Conservation (phyloP, 2,888 invertebrate species). For the Dendrolimus houi region DNA sequence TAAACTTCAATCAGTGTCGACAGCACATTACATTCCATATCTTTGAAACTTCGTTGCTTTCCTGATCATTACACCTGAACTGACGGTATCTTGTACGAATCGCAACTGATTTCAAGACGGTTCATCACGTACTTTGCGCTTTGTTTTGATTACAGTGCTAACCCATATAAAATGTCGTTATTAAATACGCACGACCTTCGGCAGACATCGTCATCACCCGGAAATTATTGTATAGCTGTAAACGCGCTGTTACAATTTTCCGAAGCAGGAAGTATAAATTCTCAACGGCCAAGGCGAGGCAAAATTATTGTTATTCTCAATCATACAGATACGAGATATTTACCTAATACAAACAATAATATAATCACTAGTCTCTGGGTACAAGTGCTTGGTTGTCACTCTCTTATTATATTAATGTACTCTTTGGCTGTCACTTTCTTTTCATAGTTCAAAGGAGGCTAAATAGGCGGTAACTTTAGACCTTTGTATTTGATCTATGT, state of each 20-base stretch:
- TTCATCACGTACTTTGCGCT: conserved; percentile 3
- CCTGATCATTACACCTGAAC: not conserved
- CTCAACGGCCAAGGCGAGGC: conserved; percentile 53
- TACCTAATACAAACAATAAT: conserved; percentile 3
- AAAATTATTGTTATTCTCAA: conserved; percentile 48
- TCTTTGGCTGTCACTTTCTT: not conserved
- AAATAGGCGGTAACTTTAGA: no score
- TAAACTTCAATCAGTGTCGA: not conserved
- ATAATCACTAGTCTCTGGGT: not conserved
- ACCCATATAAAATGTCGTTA: conserved; percentile 38
- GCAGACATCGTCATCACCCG: conserved; percentile 58
- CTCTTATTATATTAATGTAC: not conserved
- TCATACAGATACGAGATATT: conserved; percentile 10
- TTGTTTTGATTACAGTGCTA: conserved; percentile 22
- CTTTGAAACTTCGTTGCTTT: not conserved
- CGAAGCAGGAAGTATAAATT: conserved; percentile 65
- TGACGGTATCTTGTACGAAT: not conserved
- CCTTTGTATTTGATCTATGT: not conserved
- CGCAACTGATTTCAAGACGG: conserved; percentile 3
- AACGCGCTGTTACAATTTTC: conserved; percentile 66
- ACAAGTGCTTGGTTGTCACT: not conserved
- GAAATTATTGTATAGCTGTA: conserved; percentile 56
- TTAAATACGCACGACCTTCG: conserved; percentile 51
- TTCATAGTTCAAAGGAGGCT: no score
- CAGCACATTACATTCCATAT: not conserved